A percentile compares a stretch with the other conserved stretches of the same genome.
Conservation (phyloP, 2,113 vertebrate species). For the Mirounga angustirostris region DNA sequence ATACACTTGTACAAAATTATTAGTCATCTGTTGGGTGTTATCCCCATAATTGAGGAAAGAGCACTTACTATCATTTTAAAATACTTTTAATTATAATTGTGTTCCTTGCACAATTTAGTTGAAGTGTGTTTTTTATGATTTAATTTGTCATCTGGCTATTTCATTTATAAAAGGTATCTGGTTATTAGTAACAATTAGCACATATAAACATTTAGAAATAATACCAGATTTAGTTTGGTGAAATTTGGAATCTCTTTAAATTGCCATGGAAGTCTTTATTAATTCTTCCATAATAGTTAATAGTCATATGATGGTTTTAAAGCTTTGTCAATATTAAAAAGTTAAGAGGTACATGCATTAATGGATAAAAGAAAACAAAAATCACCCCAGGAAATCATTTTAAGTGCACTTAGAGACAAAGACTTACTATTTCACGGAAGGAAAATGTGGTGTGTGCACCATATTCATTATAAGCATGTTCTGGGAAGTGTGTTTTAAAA, state of each 20-base stretch:
- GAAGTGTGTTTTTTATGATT: not conserved
- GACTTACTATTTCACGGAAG: slow-evolving; percentile 60
- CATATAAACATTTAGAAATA: slow-evolving; percentile 21
- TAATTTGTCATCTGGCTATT: slow-evolving; percentile 36
- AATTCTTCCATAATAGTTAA: slow-evolving; percentile 41
- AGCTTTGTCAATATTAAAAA: slow-evolving; percentile 15
- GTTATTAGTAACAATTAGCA: not conserved
- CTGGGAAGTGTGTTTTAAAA: slow-evolving; percentile 65
- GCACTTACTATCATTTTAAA: not conserved
- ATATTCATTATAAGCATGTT: slow-evolving; percentile 34
- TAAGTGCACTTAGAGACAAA: slow-evolving; percentile 49
- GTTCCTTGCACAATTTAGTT: not conserved
- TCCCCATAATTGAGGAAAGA: not conserved
- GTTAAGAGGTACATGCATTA: slow-evolving; percentile 19
- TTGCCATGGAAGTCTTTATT: not conserved
- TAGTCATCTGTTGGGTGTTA: not conserved
- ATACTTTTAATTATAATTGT: not conserved
- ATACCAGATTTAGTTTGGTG: not conserved
- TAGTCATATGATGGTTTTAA: not conserved
- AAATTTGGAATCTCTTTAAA: slow-evolving; percentile 7
- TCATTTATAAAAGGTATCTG: not conserved
- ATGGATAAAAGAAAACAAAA: slow-evolving; percentile 3
- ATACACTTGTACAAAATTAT: not conserved
- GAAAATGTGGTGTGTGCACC: slow-evolving; percentile 28
- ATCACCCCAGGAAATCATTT: slow-evolving; percentile 4